Conservation (phyloP, 1,140 invertebrate species). For the Coboldia fuscipes region DNA sequence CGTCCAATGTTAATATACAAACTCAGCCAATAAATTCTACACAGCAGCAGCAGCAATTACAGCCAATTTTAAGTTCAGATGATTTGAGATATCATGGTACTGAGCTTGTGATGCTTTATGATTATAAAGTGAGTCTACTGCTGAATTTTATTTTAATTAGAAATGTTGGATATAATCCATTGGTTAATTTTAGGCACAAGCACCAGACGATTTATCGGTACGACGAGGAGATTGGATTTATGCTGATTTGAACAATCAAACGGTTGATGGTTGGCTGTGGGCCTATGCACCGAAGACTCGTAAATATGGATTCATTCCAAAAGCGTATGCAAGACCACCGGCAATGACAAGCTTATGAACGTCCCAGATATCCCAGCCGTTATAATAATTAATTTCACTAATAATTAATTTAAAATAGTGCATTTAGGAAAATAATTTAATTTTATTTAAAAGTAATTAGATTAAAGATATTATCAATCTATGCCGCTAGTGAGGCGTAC, state of each 20-base stretch:
- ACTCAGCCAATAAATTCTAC: neutral
- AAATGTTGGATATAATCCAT: slow-evolving; percentile 1
- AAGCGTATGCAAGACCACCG: slow-evolving; percentile 78
- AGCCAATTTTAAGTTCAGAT: slow-evolving; percentile 21
- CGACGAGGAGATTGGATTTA: slow-evolving; percentile 84
- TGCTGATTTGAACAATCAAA: slow-evolving; percentile 79
- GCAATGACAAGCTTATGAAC: slow-evolving; percentile 75
- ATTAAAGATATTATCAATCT: too few relatives aligned
- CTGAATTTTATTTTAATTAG: neutral
- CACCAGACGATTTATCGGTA: slow-evolving; percentile 75
- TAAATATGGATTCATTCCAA: slow-evolving; percentile 88
- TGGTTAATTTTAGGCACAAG: slow-evolving; percentile 41
- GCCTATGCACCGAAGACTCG: slow-evolving; percentile 79
- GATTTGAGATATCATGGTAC: slow-evolving; percentile 59
- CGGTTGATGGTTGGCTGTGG: slow-evolving; percentile 88
- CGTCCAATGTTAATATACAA: neutral
- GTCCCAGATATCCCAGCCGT: too few relatives aligned
- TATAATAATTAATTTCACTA: too few relatives aligned
- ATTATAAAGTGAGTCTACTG: slow-evolving; percentile 50
- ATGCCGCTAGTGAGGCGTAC: too few relatives aligned
- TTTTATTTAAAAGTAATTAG: too few relatives aligned
- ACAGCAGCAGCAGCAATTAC: slow-evolving; percentile 8
- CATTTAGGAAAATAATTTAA: too few relatives aligned
- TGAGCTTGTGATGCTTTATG: slow-evolving; percentile 81
- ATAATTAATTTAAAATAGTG: too few relatives aligned